Evolutionary conservation across 2,113 vertebrate genomes (phyloP), one percentile per base, ranked within the genome.

Genomic region (Odocoileus hemionus): DNA sequence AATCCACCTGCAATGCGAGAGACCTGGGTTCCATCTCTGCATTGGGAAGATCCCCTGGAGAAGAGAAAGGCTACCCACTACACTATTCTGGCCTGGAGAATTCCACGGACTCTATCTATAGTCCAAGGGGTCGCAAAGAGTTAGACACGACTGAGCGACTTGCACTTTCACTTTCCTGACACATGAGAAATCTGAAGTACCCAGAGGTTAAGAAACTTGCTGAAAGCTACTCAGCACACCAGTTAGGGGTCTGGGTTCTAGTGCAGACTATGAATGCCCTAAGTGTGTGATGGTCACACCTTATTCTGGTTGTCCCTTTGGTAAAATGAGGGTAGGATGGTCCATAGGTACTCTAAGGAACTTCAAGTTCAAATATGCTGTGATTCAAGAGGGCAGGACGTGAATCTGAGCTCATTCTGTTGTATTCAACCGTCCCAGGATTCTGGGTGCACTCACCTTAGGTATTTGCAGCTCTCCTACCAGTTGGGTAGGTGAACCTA

Each of bases 131-230:
- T 0, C 1, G 3, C 61, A n/a, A 17, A 33, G 15, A 64, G 61
- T 2, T 7, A n/a, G 61, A 17, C 15, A 16, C 0, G 30, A n/a
- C 61, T 17, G 7, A 17, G 61, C 1, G 1, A 9, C 61, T 2
- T 64, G 30, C 61, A n/a, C 15, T 8, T 16, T 64, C 61, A 17
- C 15, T n/a, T 16, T 64, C 13, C 23, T 36, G 16, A 64, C 12
- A 39, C 7, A 0, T 15, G 36, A 90, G 30, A 23, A 60, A 17
- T 19, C 82, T n/a, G 21, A 87, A 39, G 80, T 5, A 52, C 39
- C 25, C 15, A 60, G 74, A 95, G 15, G 57, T 55, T 21, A 89
- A 70, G 74, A 61, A 61, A 85, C 10, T 74, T 43, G 45, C 64
- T 96, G 45, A 5, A 33, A 85, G 58, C 54, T 58, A 85, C 11